phyloP scores from a whole-genome alignment of 2,113 vertebrate genomes.

The Platichthys stellatus region DNA sequence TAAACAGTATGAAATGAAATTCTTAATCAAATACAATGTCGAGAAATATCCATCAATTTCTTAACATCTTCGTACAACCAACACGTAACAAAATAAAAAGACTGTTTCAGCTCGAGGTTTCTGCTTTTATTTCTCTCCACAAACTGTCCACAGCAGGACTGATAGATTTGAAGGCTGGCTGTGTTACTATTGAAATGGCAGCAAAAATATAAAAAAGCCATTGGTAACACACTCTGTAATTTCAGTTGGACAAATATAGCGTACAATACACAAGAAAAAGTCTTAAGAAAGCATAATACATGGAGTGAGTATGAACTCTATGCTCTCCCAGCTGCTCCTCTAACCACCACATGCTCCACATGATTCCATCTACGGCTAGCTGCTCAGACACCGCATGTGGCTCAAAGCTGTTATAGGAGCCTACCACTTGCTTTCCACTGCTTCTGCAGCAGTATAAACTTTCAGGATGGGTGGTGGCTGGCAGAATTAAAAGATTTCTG shows the following conservation, averaged over 20 bases:
- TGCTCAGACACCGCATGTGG: conserved; percentile 29
- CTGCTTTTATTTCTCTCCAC: no score
- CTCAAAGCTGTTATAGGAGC: conserved; percentile 43
- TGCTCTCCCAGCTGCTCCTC: neutral
- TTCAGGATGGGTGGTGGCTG: conserved; percentile 5
- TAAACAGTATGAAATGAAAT: no score
- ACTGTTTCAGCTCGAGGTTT: no score
- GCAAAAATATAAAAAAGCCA: neutral
- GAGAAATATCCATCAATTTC: no score
- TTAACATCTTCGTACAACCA: no score
- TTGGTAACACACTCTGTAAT: neutral
- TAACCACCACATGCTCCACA: conserved; percentile 26
- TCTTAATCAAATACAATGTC: no score
- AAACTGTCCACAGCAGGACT: no score
- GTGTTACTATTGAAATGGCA: neutral
- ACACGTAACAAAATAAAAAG: no score
- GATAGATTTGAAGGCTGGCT: no score
- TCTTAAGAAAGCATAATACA: conserved; percentile 2
- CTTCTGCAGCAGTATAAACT: conserved; percentile 27
- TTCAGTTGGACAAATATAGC: neutral
- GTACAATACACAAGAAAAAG: neutral
- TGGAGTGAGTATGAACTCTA: neutral
- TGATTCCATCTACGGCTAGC: conserved; percentile 12
- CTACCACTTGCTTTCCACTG: conserved; percentile 16
- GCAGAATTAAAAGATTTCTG: conserved; percentile 47